These are phyloP conservation scores for Fregata magnificens DNA, from an alignment of 2,113 vertebrate genomes.

Conservation along the genomic window DNA sequence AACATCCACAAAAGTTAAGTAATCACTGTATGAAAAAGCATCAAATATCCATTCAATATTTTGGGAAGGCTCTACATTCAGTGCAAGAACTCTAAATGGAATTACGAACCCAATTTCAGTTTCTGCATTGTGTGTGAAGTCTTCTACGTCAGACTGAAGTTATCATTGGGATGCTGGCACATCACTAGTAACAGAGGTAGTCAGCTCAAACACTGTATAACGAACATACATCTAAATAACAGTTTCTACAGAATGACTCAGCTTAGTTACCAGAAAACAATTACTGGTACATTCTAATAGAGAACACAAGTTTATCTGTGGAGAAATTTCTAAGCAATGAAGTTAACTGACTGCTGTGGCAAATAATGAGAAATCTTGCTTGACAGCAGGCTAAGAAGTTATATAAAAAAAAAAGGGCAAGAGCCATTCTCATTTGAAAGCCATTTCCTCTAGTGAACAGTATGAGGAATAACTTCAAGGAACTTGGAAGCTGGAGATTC, in stretches of 20 bases:
- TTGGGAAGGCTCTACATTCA: background rate
- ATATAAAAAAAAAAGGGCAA: background rate
- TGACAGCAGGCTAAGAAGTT: background rate
- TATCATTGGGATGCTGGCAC: background rate
- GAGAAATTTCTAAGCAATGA: background rate
- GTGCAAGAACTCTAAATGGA: background rate
- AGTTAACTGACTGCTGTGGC: background rate
- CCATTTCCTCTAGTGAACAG: background rate
- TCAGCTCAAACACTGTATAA: fast-evolving
- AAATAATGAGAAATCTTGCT: background rate
- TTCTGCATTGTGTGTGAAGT: background rate
- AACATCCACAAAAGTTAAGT: fast-evolving
- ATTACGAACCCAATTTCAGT: background rate
- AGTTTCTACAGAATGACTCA: background rate
- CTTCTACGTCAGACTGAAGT: background rate
- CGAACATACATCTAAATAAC: fast-evolving
- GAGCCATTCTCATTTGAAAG: background rate
- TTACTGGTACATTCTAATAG: background rate
- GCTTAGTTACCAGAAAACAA: background rate
- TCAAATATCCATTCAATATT: background rate
- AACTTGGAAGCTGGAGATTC: background rate
- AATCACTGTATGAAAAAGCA: background rate
- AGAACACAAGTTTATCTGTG: background rate
- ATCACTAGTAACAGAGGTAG: background rate
- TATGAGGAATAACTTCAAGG: background rate